phyloP scores from a whole-genome alignment of 2,888 invertebrate species.

The Globia sparganii region DNA sequence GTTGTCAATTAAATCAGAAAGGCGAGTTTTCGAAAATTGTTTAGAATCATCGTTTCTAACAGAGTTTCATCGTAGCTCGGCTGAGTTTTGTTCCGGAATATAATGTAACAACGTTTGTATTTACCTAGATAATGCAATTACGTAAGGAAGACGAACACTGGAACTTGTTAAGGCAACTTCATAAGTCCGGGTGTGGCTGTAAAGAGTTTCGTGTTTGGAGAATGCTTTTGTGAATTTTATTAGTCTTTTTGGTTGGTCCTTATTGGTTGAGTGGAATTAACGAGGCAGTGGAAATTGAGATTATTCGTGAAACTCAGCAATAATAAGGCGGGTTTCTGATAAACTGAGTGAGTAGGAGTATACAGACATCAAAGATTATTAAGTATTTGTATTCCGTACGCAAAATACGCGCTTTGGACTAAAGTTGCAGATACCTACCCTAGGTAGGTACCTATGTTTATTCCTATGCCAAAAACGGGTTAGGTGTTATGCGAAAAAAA shows the following conservation, averaged over 20 bases:
- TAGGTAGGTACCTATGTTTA: no score
- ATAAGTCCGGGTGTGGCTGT: slow-evolving; percentile 28
- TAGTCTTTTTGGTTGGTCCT: neutral
- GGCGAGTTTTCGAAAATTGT: slow-evolving; percentile 66
- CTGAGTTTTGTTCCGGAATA: slow-evolving; percentile 69
- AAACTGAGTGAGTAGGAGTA: neutral
- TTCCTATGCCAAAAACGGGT: neutral
- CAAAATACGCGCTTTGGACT: neutral
- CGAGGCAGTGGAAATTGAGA: neutral
- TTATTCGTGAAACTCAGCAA: neutral
- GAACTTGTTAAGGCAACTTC: slow-evolving; percentile 33
- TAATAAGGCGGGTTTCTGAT: neutral
- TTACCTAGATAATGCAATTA: slow-evolving; percentile 78
- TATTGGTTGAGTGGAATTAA: neutral
- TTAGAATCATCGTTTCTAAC: slow-evolving; percentile 67
- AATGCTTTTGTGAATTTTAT: slow-evolving; percentile 2
- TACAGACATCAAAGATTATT: neutral
- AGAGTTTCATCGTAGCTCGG: slow-evolving; percentile 61
- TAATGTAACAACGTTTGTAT: slow-evolving; percentile 72
- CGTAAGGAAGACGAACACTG: slow-evolving; percentile 57
- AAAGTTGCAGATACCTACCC: neutral
- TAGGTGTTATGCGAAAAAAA: neutral
- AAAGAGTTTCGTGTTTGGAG: neutral
- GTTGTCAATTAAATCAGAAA: slow-evolving; percentile 38
- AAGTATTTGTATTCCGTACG: neutral